phyloP scores from a whole-genome alignment of 92 coral and sea anemone genomes.

The Plumapathes pennacea region DNA sequence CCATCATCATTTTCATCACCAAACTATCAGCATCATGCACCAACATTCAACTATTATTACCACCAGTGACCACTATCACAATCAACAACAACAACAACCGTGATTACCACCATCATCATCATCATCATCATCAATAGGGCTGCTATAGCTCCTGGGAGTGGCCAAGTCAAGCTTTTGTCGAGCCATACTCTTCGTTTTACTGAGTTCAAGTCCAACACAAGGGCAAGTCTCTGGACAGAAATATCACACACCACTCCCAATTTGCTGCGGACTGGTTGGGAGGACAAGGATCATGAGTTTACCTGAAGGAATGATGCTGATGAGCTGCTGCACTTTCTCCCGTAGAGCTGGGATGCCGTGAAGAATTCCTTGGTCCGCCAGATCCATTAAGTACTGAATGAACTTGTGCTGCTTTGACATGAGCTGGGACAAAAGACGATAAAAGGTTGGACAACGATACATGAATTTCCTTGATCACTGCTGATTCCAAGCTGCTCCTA shows the following conservation, averaged over 20 bases:
- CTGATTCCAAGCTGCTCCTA: too few species aligned
- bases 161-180: too few species aligned
- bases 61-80: not conserved
- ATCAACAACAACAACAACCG: too few species aligned
- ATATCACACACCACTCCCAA: not conserved
- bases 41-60: not conserved
- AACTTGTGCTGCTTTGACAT: conserved; percentile 84
- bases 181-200: too few species aligned
- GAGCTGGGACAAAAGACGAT: conserved; percentile 29
- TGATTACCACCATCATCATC: too few species aligned
- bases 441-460: not conserved
- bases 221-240: too few species aligned
- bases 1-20: too few species aligned
- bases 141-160: too few species aligned
- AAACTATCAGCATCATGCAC: not conserved
- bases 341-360: conserved; percentile 80
- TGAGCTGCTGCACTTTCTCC: conserved; percentile 82
- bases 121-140: too few species aligned
- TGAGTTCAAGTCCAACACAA: too few species aligned
- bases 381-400: conserved; percentile 73
- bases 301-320: conserved; percentile 95
- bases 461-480: too few species aligned
- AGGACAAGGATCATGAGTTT: too few species aligned
- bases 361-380: conserved; percentile 83
- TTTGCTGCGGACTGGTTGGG: not conserved